Evolutionary conservation across 2,888 invertebrate species (phyloP), one percentile per base, ranked within the genome.

Genomic region (Chelonus formosanus): DNA sequence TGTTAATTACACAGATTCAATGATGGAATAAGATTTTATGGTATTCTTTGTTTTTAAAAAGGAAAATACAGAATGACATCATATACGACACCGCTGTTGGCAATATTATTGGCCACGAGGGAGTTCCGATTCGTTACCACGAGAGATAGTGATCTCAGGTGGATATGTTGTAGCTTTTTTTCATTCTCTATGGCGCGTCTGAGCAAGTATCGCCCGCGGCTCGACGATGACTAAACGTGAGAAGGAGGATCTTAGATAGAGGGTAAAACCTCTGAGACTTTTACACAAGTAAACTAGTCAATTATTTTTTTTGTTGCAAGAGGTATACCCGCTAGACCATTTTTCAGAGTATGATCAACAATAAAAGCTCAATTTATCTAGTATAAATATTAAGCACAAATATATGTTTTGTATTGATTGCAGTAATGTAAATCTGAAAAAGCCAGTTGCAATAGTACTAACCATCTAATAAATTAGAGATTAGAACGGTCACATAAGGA

Each of bases 141-240:
- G 6, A 43, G 31, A 20, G 66, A 66, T 66, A 61, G 61, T 52
- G 44, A 66, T 66, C 61, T 66, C 61, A 47, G 56, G 56, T 62
- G 36, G 66, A 62, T 48, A 48, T 48, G 10, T 50, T 60, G 53
- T 53, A 34, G 52, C 43, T 61, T 44, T 53, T 61, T 54, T 58
- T 60, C 45, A 44, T 55, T 55, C 47, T 47, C 47, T 32, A 40
- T 47, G 47, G 59, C 54, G 47, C 58, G 58, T 65, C 52, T 47
- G 56, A 63, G 48, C 56, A 40, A 58, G 62, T 45, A 67, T 58
- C 53, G 66, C 66, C 59, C 57, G 57, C 44, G 66, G 66, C 66
- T 60, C 60, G 65, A 65, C 57, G 57, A 67, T 67, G 66, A 67
- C 66, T 62, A 67, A 62, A 67, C 66, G 52, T 67, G 62, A 62